These are phyloP conservation scores for Myanophis thanlyinensis DNA, from an alignment of 2,113 vertebrate genomes.

Conservation along the genomic window DNA sequence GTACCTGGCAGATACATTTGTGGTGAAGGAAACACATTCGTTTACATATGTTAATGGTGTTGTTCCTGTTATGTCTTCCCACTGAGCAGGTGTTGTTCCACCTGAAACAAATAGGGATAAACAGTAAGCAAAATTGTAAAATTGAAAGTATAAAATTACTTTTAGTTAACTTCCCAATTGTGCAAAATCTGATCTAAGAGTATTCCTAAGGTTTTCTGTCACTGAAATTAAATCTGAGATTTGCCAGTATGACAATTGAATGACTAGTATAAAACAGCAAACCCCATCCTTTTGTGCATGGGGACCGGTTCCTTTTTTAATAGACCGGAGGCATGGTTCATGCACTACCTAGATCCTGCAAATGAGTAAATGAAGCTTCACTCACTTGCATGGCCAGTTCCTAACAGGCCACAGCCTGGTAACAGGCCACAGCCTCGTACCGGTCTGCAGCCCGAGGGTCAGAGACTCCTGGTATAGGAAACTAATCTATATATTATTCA, in stretches of 20 bases:
- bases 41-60: conserved; percentile 94
- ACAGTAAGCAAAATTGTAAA: neutral
- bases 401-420: no score
- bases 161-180: neutral
- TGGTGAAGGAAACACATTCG: conserved; percentile 97
- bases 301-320: no score
- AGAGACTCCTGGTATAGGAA: neutral
- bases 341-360: no score
- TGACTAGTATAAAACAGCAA: neutral
- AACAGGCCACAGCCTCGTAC: no score
- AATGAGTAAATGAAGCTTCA: no score
- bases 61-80: conserved; percentile 98
- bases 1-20: conserved; percentile 97
- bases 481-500: neutral
- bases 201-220: rapidly evolving
- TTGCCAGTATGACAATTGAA: neutral
- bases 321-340: no score
- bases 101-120: conserved; percentile 70
- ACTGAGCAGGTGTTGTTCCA: conserved; percentile 95
- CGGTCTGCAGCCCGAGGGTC: rapidly evolving
- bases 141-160: neutral
- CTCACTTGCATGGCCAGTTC: no score
- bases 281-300: no score
- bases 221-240: neutral
- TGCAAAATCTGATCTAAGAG: neutral